These are phyloP conservation scores for Taenaris catops DNA, from an alignment of 2,888 invertebrate genomes.

Conservation along the genomic window DNA sequence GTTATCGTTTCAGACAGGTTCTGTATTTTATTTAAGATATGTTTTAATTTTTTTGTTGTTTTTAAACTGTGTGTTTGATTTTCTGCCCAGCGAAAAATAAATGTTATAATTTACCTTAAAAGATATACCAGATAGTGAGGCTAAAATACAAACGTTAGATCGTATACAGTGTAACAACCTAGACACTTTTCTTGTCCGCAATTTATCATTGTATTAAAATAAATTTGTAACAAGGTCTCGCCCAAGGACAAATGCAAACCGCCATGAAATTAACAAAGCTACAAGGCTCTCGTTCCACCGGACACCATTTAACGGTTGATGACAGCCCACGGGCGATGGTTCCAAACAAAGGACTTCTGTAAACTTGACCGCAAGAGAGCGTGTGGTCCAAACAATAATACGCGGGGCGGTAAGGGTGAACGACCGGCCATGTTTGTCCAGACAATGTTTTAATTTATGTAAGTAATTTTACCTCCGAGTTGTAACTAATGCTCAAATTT, in stretches of 20 bases:
- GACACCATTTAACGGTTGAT: conserved; percentile 58
- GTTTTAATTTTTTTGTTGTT: too few relatives aligned
- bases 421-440: conserved; percentile 9
- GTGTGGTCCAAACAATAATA: conserved; percentile 29
- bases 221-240: conserved; percentile 39
- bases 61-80: too few relatives aligned
- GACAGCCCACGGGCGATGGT: conserved; percentile 56
- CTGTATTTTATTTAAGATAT: too few relatives aligned
- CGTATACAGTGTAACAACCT: too few relatives aligned
- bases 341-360: conserved; percentile 57
- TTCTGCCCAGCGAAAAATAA: too few relatives aligned
- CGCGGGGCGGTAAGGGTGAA: conserved; percentile 7
- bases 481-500: too few relatives aligned
- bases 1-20: too few relatives aligned
- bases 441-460: conserved; percentile 13
- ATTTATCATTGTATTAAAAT: conserved; percentile 38
- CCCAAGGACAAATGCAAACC: conserved; percentile 52
- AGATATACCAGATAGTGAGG: too few relatives aligned
- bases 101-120: too few relatives aligned
- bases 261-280: conserved; percentile 66
- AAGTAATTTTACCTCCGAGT: too few relatives aligned
- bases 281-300: conserved; percentile 37
- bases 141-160: too few relatives aligned
- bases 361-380: conserved; percentile 36
- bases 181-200: conserved; percentile 20